Percentiles rank a stretch among this genome's conserved stretches.
Conservation (phyloP, 2,113 vertebrate species). For the Tychaedon coryphoeus region DNA sequence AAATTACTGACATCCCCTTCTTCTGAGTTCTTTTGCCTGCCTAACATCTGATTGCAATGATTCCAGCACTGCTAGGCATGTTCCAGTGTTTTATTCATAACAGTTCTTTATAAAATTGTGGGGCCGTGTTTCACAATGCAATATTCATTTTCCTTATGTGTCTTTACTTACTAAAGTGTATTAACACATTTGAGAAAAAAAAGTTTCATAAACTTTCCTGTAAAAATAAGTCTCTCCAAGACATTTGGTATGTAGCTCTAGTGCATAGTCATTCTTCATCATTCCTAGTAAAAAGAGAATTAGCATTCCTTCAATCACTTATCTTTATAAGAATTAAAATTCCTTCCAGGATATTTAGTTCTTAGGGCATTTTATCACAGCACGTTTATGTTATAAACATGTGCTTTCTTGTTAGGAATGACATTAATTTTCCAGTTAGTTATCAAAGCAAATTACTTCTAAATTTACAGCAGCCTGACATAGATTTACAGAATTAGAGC, state of each 20-base stretch:
- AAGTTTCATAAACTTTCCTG: neutral
- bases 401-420: conserved; percentile 64
- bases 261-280: conserved; percentile 20
- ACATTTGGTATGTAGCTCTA: neutral
- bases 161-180: neutral
- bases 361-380: conserved; percentile 61
- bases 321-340: conserved; percentile 70
- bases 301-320: conserved; percentile 64
- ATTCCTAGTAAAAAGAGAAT: conserved; percentile 55
- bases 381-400: conserved; percentile 60
- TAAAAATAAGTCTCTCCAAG: neutral
- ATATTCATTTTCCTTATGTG: neutral
- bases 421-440: conserved; percentile 48
- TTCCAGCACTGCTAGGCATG: neutral
- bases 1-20: neutral
- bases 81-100: neutral
- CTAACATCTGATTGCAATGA: neutral
- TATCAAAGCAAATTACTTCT: conserved; percentile 42
- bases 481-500: conserved; percentile 17
- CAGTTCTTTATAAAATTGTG: neutral
- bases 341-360: conserved; percentile 70
- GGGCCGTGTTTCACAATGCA: neutral
- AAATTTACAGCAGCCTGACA: conserved; percentile 38
- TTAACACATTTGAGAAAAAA: neutral
- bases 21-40: neutral